A percentile compares a stretch with the other conserved stretches of the same genome.
phyloP scores from a whole-genome alignment of 2,797 vertebrate species.

The Lophius americanus region DNA sequence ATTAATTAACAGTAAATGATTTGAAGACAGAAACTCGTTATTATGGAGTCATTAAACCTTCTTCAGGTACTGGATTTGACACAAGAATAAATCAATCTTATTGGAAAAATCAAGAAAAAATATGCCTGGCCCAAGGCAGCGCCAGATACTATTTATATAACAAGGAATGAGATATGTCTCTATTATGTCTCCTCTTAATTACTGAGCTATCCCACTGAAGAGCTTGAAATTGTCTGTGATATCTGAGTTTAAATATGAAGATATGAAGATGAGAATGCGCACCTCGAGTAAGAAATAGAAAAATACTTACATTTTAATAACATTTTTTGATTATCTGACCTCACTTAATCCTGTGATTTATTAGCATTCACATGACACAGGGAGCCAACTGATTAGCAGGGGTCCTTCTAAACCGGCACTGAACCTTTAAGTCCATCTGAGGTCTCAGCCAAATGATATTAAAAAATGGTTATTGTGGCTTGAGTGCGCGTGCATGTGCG shows the following conservation, averaged over 20 bases:
- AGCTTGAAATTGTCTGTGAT: constrained; percentile 28
- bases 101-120: constrained; percentile 33
- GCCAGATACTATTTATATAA: constrained; percentile 61
- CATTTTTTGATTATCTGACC: constrained; percentile 29
- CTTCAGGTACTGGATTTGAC: constrained; percentile 59
- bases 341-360: constrained; percentile 33
- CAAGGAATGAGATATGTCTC: constrained; percentile 43
- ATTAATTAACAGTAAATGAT: constrained; percentile 72
- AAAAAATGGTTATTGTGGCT: constrained; percentile 38
- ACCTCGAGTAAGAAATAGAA: background rate
- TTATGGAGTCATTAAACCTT: constrained; percentile 63
- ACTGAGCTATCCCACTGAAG: constrained; percentile 37
- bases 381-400: constrained; percentile 41
- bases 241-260: constrained; percentile 6
- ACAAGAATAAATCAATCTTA: constrained; percentile 47
- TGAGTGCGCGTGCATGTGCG: constrained; percentile 13
- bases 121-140: constrained; percentile 48
- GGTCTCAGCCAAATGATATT: constrained; percentile 53
- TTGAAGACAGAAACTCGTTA: constrained; percentile 47
- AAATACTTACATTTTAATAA: constrained; percentile 7
- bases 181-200: constrained; percentile 50
- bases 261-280: constrained; percentile 12
- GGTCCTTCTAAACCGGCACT: constrained; percentile 37
- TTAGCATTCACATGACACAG: constrained; percentile 35
- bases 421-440: constrained; percentile 40